Conservation (phyloP, 2,797 vertebrate species). For the Anisognathus igniventris region DNA sequence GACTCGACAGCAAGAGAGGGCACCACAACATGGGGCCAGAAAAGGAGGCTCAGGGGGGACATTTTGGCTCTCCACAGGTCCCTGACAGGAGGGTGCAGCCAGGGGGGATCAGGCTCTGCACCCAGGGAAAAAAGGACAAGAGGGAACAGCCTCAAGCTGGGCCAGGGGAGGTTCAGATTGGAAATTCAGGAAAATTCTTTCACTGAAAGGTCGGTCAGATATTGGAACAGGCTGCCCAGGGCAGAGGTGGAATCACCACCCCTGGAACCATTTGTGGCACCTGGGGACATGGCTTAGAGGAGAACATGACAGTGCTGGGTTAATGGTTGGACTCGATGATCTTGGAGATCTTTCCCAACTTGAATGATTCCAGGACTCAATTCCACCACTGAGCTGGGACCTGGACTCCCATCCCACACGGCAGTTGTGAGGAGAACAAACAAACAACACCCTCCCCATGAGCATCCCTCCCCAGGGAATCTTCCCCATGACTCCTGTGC, state of each 20-base stretch:
- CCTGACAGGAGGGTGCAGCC: background rate
- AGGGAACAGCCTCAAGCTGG: background rate
- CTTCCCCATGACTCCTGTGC: fast-evolving
- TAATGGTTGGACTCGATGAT: fast-evolving
- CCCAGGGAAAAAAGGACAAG: background rate
- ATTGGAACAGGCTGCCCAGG: no score
- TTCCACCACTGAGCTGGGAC: fast-evolving
- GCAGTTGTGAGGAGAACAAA: fast-evolving
- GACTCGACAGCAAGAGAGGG: background rate
- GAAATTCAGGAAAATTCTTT: background rate
- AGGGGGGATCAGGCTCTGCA: fast-evolving
- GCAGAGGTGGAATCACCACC: background rate
- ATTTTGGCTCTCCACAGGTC: background rate
- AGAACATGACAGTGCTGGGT: background rate
- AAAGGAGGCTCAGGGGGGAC: background rate
- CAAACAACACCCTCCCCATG: fast-evolving
- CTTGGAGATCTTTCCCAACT: background rate
- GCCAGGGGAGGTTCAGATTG: background rate
- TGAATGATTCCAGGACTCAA: fast-evolving
- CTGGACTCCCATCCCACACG: fast-evolving
- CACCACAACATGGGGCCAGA: fast-evolving
- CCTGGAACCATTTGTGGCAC: background rate
- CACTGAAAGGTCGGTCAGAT: fast-evolving
- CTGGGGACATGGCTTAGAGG: fast-evolving
- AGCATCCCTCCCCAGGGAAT: background rate